Evolutionary conservation across 2,113 vertebrate species (phyloP).

Genomic region (human (Homo sapiens)): GRCh38 chr15:49350501-49351000

Average conservation of each 20-base stretch:
- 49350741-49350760: neutral
- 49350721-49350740: neutral
- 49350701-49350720: neutral
- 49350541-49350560: neutral
- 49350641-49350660: neutral
- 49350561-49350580: neutral
- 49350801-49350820: neutral
- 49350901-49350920: neutral
- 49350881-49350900: neutral
- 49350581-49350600: neutral
- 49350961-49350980: neutral
- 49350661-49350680: neutral
- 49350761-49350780: neutral
- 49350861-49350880: neutral
- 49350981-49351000: neutral
- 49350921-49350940: neutral
- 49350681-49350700: neutral
- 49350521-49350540: neutral
- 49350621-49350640: neutral
- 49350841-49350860: neutral
- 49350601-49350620: neutral
- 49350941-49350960: neutral
- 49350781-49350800: neutral
- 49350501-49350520: neutral
- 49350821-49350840: neutral